Evolutionary conservation across 2,113 vertebrate species (phyloP).

Genomic region (Pterocles orientalis): DNA sequence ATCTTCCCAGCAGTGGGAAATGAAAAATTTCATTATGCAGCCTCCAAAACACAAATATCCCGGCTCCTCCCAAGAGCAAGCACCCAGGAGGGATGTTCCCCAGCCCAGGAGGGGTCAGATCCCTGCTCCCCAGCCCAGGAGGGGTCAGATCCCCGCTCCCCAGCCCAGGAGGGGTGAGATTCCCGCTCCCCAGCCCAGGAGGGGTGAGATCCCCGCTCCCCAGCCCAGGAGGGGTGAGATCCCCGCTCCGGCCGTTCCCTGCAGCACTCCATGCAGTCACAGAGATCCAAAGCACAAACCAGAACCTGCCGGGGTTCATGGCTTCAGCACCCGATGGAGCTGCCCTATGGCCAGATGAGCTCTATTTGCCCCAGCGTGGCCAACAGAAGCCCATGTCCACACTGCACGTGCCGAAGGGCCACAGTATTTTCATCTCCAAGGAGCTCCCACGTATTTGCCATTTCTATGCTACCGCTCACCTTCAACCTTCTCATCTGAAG

Average conservation of each 20-base stretch:
- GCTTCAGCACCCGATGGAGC: neutral
- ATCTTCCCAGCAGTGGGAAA: neutral
- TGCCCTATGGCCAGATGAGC: rapidly evolving
- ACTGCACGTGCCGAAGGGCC: neutral
- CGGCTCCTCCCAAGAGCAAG: neutral
- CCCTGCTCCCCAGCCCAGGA: no score
- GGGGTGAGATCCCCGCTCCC: neutral
- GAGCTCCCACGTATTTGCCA: neutral
- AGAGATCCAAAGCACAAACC: neutral
- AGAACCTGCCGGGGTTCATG: neutral
- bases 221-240: neutral
- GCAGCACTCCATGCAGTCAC: rapidly evolving
- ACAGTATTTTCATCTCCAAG: neutral
- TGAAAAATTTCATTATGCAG: neutral
- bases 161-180: neutral
- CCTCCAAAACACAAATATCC: neutral
- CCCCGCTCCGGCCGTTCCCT: neutral
- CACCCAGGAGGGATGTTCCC: neutral
- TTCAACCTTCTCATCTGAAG: neutral
- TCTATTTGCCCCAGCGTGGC: neutral
- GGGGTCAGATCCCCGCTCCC: neutral
- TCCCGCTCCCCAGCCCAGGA: neutral
- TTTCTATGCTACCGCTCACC: neutral
- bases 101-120: neutral
- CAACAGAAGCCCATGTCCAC: neutral